Conservation (phyloP, 2,113 vertebrate genomes). For the Nyctibius bracteatus region DNA sequence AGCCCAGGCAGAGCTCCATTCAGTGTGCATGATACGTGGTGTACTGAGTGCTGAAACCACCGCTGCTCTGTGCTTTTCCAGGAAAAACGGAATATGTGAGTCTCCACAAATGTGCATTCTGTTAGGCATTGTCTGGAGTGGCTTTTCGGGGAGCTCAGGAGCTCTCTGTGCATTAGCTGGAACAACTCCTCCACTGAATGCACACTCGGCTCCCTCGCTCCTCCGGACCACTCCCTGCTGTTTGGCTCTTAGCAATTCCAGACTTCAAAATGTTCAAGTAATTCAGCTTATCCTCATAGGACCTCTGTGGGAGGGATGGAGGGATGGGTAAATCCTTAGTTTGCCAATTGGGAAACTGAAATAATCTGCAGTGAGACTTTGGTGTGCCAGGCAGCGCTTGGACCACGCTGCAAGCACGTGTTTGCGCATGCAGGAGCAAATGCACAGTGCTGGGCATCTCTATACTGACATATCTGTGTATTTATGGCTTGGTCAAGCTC, state of each 20-base stretch:
- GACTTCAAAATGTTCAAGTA: not conserved
- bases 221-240: not conserved
- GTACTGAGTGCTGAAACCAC: not conserved
- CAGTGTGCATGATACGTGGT: not conserved
- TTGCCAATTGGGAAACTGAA: not conserved
- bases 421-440: not conserved
- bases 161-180: not conserved
- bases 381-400: not conserved
- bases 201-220: not conserved
- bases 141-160: not conserved
- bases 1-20: not conserved
- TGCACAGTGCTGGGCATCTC: not conserved
- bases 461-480: accelerated
- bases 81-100: not conserved
- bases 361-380: not conserved
- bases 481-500: not conserved
- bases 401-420: not conserved
- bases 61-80: not conserved
- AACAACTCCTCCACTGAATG: not conserved
- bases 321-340: not conserved
- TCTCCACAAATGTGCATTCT: not conserved
- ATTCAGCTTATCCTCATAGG: not conserved
- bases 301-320: not conserved
- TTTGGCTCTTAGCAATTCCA: conserved; percentile 11
- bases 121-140: not conserved